Percentiles rank a stretch among this genome's conserved stretches.
Conservation (phyloP, 1,140 invertebrate species). For the Bradysia coprophila region DNA sequence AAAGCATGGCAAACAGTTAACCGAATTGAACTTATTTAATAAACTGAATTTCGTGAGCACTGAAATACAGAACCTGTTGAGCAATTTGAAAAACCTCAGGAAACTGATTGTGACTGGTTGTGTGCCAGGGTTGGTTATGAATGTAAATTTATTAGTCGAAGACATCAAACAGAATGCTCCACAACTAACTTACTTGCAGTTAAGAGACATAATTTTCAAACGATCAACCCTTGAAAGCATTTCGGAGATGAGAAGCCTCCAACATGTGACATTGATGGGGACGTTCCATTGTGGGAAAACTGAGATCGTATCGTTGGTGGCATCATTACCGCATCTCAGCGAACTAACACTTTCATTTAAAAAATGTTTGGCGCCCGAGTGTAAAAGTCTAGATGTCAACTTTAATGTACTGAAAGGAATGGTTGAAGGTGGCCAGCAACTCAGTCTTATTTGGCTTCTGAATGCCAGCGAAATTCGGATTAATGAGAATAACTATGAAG, state of each 20-base stretch:
- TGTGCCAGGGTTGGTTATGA: background rate
- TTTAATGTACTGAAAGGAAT: too few species aligned
- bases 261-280: background rate
- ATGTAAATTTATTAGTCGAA: background rate
- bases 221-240: background rate
- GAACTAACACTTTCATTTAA: too few species aligned
- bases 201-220: background rate
- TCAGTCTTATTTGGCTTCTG: background rate
- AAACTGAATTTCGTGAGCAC: background rate
- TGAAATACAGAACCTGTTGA: background rate
- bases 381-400: too few species aligned
- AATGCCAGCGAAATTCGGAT: too few species aligned
- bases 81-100: background rate
- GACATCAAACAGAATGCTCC: background rate
- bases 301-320: too few species aligned
- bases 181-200: too few species aligned
- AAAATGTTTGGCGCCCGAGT: background rate
- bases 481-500: too few species aligned
- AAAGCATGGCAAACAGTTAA: background rate
- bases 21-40: background rate
- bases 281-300: background rate
- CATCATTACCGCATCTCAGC: background rate
- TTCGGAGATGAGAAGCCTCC: background rate
- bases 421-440: background rate
- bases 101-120: background rate